Percentiles rank a stretch among this genome's conserved stretches.
These are phyloP conservation scores for Nannoperca obscura DNA, from an alignment of 2,797 vertebrate species.

Conservation along the genomic window DNA sequence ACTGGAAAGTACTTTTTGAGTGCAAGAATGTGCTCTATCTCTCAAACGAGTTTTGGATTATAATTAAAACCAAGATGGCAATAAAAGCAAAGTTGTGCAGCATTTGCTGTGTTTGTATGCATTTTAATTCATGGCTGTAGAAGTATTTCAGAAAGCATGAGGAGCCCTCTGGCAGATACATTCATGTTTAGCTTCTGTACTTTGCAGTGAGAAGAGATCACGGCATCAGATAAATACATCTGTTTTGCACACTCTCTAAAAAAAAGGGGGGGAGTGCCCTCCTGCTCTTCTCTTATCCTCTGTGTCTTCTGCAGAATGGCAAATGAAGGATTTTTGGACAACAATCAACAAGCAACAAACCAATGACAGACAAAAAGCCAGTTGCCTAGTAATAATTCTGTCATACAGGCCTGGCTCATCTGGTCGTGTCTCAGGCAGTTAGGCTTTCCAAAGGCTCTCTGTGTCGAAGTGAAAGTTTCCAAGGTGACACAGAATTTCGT, in stretches of 20 bases:
- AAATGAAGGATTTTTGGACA: conserved; percentile 52
- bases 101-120: conserved; percentile 3
- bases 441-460: conserved; percentile 37
- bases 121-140: background rate
- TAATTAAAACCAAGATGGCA: conserved; percentile 42
- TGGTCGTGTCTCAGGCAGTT: conserved; percentile 50
- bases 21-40: conserved; percentile 7
- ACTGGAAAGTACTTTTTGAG: background rate
- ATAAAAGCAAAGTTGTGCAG: conserved; percentile 29
- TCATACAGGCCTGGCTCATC: conserved; percentile 49
- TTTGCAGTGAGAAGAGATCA: background rate
- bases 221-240: background rate
- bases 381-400: conserved; percentile 57
- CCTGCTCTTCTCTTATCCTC: conserved; percentile 39
- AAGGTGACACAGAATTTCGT: conserved; percentile 33
- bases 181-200: background rate
- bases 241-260: background rate
- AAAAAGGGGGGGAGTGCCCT: background rate
- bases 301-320: conserved; percentile 38
- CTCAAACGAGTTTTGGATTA: conserved; percentile 18
- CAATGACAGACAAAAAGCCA: conserved; percentile 48
- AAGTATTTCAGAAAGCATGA: background rate
- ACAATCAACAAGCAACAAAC: conserved; percentile 21
- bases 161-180: background rate
- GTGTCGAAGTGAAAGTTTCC: conserved; percentile 28